A percentile compares a stretch with the other conserved stretches of the same genome.
Evolutionary conservation across 2,888 invertebrate genomes (phyloP).

Genomic region (Melinaea menophilus): DNA sequence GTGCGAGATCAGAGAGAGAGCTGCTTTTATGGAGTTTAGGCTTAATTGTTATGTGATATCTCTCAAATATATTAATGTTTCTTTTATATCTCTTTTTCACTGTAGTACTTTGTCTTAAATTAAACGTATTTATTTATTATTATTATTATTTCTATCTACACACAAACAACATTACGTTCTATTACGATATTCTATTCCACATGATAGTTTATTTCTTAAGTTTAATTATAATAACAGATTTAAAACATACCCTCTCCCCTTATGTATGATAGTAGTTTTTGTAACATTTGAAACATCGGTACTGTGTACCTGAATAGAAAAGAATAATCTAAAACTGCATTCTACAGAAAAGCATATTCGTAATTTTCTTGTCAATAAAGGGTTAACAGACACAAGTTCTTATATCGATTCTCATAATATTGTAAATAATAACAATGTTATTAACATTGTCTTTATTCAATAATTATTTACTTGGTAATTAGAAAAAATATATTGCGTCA

Average conservation of each 20-base stretch:
- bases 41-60: slow-evolving; percentile 66
- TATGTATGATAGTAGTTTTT: background rate
- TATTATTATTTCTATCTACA: slow-evolving; percentile 6
- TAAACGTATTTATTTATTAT: background rate
- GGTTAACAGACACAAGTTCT: no score
- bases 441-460: no score
- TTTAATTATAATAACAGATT: slow-evolving; percentile 23
- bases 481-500: no score
- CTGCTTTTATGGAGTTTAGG: slow-evolving; percentile 59
- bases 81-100: slow-evolving; percentile 47
- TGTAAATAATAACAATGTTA: no score
- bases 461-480: no score
- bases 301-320: background rate
- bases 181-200: no score
- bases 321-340: no score
- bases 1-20: slow-evolving; percentile 61
- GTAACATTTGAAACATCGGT: slow-evolving; percentile 3
- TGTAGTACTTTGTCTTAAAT: slow-evolving; percentile 22
- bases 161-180: background rate
- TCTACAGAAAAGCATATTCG: no score
- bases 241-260: slow-evolving; percentile 47
- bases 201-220: background rate
- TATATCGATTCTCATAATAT: no score
- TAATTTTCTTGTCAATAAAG: no score
- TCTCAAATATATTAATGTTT: slow-evolving; percentile 51